Percentiles rank a stretch among this genome's conserved stretches.
These are phyloP conservation scores for Aptenodytes forsteri DNA, from an alignment of 2,113 vertebrate genomes.

Conservation along the genomic window DNA sequence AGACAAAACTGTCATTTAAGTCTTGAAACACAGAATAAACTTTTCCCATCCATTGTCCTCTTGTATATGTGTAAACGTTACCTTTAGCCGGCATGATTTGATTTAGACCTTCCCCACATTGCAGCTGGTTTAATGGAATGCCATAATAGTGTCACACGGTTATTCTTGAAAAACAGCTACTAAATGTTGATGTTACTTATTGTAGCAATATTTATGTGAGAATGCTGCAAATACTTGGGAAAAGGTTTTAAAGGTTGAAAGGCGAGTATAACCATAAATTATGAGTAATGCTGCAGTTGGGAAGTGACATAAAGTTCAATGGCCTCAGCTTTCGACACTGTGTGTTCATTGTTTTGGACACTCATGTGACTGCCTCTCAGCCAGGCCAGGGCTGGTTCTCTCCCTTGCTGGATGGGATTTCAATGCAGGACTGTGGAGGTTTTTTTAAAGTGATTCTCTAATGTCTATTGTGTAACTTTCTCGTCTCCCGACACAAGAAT, in stretches of 20 bases:
- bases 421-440: constrained; percentile 38
- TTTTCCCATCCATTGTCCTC: constrained; percentile 60
- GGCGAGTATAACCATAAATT: constrained; percentile 67
- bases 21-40: constrained; percentile 64
- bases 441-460: constrained; percentile 25
- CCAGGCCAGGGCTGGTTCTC: neutral
- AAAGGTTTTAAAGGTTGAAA: constrained; percentile 71
- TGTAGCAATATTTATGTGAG: constrained; percentile 72
- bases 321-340: constrained; percentile 56
- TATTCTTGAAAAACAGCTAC: constrained; percentile 74
- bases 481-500: neutral
- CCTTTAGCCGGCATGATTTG: constrained; percentile 40
- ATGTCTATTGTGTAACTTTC: constrained; percentile 33
- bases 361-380: neutral
- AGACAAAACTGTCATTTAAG: constrained; percentile 69
- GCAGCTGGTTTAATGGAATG: constrained; percentile 65
- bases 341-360: constrained; percentile 49
- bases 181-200: constrained; percentile 70
- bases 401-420: constrained; percentile 23
- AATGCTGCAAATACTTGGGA: constrained; percentile 67
- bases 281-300: constrained; percentile 50
- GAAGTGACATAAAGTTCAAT: constrained; percentile 69
- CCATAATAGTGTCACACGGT: constrained; percentile 72
- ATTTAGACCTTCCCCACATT: constrained; percentile 54
- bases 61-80: neutral